Evolutionary conservation across 2,797 vertebrate species (phyloP), one percentile per base, ranked within the genome.

Genomic region (Pipistrellus pipistrellus): DNA sequence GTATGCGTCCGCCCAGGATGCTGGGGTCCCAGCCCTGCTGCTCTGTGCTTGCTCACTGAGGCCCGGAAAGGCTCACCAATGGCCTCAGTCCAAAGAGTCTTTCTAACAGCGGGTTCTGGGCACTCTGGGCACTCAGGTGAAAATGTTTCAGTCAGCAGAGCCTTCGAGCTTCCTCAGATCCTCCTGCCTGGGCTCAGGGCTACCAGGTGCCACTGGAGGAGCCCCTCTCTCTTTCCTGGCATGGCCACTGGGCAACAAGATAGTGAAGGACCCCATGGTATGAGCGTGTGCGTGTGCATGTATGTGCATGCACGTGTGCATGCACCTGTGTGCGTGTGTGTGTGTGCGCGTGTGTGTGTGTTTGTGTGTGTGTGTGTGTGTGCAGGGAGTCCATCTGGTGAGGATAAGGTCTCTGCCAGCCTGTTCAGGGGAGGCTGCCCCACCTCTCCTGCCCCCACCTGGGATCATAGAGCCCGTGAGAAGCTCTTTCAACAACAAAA

Each of bases 331-430:
- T 7, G 32, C 7, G 69, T 13, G 18, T 6, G 71, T 27, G 1
- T 0, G 25, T 15, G 46, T 6, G 2, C 15, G 13, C 9, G 17
- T 18, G 18, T 18, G 51, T 7, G 32, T 9, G 69, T 13, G 18
- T 6, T 71, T 27, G 1, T 0, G 2, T 8, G 1, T 0, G 25
- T 15, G 46, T 6, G 2, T 21, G 1, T 27, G 30, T n/a, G 53
- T 57, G 15, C 25, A 3, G n/a, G 27, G n/a, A 17, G 13, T 6
- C n/a, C 17, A 0, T 3, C 68, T 23, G 14, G n/a, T 14, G 0
- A 41, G 32, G 12, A 13, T 62, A 13, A 69, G 41, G 11, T 46
- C 15, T 44, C 68, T 6, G 55, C 44, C 10, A 8, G 25, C 44
- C 44, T n/a, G 20, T 7, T 7, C 3, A 3, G 3, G 46, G 57